Conservation (phyloP, 2,888 invertebrate species). For the Drosophila bunnanda region DNA sequence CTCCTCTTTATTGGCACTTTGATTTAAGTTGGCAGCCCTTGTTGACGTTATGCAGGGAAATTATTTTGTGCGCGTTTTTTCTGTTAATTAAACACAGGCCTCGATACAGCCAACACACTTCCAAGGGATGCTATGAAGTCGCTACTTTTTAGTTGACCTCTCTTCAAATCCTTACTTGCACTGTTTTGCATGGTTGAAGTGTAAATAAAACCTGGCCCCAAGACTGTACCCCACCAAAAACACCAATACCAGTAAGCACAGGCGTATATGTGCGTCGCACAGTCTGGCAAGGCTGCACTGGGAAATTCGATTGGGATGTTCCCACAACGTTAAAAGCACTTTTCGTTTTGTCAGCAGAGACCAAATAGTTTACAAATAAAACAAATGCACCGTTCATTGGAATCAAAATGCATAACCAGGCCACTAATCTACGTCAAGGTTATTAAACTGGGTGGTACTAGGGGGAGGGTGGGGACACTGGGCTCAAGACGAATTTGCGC, state of each 20-base stretch:
- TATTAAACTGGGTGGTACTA: not conserved
- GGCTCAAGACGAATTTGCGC: slow-evolving; percentile 33
- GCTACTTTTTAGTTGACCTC: not conserved
- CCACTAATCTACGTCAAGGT: not conserved
- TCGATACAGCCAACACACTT: not conserved
- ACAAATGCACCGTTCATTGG: not conserved
- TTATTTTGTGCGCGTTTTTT: slow-evolving; percentile 50
- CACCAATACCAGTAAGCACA: slow-evolving; percentile 19
- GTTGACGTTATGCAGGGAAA: slow-evolving; percentile 43
- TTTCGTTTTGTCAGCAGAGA: slow-evolving; percentile 43
- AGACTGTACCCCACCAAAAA: slow-evolving; percentile 53
- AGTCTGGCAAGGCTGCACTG: slow-evolving; percentile 30
- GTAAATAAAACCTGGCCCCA: slow-evolving; percentile 21
- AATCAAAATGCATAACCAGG: not conserved
- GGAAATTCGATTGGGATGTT: slow-evolving; percentile 51
- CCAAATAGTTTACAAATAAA: slow-evolving; percentile 15
- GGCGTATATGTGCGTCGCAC: not conserved
- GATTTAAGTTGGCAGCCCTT: slow-evolving; percentile 12
- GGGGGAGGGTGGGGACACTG: not conserved
- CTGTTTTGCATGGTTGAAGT: no score
- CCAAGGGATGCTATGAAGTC: not conserved
- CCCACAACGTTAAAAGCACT: slow-evolving; percentile 49
- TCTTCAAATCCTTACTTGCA: not conserved
- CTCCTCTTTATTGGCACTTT: not conserved
- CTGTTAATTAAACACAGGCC: not conserved